These are phyloP conservation scores for Muscicapa adusta DNA, from an alignment of 2,113 vertebrate species.

Conservation along the genomic window DNA sequence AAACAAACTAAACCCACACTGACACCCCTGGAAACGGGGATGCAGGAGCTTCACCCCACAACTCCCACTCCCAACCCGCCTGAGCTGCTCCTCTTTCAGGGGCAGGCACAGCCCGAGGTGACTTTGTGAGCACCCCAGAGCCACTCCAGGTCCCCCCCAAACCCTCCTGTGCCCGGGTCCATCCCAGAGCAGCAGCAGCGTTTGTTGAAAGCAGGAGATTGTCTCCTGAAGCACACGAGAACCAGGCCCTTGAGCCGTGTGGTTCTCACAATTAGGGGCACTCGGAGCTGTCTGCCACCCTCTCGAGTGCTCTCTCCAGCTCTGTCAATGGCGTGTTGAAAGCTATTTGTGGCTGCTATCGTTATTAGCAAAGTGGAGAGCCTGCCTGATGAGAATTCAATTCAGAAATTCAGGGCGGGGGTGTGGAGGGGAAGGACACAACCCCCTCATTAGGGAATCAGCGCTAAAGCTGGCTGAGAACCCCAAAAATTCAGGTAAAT, in stretches of 20 bases:
- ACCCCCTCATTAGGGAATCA: constrained; percentile 65
- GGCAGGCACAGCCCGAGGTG: too few relatives aligned
- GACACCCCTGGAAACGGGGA: too few relatives aligned
- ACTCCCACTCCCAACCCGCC: too few relatives aligned
- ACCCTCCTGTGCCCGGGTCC: neutral
- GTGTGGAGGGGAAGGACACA: constrained; percentile 24
- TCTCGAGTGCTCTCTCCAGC: constrained; percentile 87
- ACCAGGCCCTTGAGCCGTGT: constrained; percentile 84
- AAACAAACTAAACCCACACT: too few relatives aligned
- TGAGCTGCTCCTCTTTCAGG: too few relatives aligned
- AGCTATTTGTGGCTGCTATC: constrained; percentile 91
- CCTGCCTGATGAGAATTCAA: constrained; percentile 86
- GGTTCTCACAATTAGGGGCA: constrained; percentile 92
- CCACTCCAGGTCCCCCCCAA: too few relatives aligned
- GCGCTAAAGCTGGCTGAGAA: neutral
- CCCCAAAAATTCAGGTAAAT: neutral
- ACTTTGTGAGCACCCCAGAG: too few relatives aligned
- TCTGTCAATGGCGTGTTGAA: constrained; percentile 88
- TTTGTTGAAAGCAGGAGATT: constrained; percentile 82
- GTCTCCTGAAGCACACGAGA: constrained; percentile 89
- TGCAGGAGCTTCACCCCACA: too few relatives aligned
- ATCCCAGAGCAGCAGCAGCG: constrained; percentile 54
- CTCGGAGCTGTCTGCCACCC: constrained; percentile 89
- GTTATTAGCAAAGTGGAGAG: constrained; percentile 87
- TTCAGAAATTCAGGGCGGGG: constrained; percentile 73